These are phyloP conservation scores for Helicoverpa zea DNA, from an alignment of 1,140 invertebrate species.

Conservation along the genomic window DNA sequence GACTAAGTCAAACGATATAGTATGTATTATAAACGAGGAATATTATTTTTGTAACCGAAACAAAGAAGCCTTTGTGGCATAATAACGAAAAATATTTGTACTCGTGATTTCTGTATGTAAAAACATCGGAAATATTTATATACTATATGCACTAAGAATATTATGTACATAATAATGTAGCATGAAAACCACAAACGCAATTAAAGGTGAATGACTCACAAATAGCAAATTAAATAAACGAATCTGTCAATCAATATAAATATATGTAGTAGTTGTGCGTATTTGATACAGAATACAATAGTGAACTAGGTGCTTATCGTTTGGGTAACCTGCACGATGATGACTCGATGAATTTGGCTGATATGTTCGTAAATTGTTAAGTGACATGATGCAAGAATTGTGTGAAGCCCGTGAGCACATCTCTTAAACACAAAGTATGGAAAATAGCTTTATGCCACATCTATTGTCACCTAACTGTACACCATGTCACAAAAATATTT, in stretches of 20 bases:
- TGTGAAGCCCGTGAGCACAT: slow-evolving; percentile 74
- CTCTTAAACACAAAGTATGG: slow-evolving; percentile 66
- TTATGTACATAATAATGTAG: slow-evolving; percentile 37
- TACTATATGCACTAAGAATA: slow-evolving; percentile 49
- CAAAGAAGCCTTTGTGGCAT: slow-evolving; percentile 32
- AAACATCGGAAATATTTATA: slow-evolving; percentile 44
- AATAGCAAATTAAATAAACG: slow-evolving; percentile 44
- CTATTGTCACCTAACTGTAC: slow-evolving; percentile 73
- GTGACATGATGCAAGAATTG: slow-evolving; percentile 83
- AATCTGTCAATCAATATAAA: slow-evolving; percentile 32
- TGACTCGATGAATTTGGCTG: slow-evolving; percentile 65
- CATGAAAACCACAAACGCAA: slow-evolving; percentile 45
- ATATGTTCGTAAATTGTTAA: slow-evolving; percentile 70
- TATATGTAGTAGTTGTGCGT: slow-evolving; percentile 66
- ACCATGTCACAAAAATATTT: slow-evolving; percentile 85
- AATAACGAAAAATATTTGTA: slow-evolving; percentile 44
- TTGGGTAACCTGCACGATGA: slow-evolving; percentile 59
- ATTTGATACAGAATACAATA: slow-evolving; percentile 58
- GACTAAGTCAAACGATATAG: slow-evolving; percentile 3
- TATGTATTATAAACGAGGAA: not conserved
- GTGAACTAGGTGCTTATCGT: slow-evolving; percentile 51
- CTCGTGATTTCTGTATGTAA: slow-evolving; percentile 41
- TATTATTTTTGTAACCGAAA: slow-evolving; percentile 19
- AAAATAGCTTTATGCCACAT: slow-evolving; percentile 71
- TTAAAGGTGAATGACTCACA: slow-evolving; percentile 63